Percentiles rank a stretch among this genome's conserved stretches.
Evolutionary conservation across 2,888 invertebrate species (phyloP).

Genomic region (Bruchidius siliquastri): DNA sequence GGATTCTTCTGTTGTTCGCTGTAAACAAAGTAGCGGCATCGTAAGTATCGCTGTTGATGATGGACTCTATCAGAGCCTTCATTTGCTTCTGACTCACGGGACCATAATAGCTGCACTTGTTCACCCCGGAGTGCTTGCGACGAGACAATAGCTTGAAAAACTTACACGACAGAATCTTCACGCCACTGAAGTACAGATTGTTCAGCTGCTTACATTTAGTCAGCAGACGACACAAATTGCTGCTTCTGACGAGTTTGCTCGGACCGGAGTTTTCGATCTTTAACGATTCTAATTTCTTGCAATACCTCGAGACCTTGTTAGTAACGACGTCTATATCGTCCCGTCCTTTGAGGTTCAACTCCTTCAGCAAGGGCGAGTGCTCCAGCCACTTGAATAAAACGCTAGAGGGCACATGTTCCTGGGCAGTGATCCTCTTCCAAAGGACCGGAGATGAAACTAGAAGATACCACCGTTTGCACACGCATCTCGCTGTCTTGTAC

Average conservation of each 20-base stretch:
- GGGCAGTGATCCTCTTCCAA: conserved; percentile 25
- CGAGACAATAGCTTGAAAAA: conserved; percentile 23
- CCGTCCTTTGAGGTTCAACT: conserved; percentile 19
- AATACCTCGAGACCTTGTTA: conserved; percentile 17
- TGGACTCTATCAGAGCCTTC: conserved; percentile 22
- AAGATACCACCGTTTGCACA: conserved; percentile 28
- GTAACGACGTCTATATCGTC: conserved; percentile 23
- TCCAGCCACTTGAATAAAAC: conserved; percentile 27
- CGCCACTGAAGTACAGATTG: conserved; percentile 22
- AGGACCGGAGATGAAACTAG: conserved; percentile 22
- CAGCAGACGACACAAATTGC: conserved; percentile 21
- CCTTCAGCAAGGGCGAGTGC: conserved; percentile 23
- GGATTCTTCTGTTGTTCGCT: conserved; percentile 9
- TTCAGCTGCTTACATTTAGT: conserved; percentile 23
- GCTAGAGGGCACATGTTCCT: conserved; percentile 21
- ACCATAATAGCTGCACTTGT: conserved; percentile 19
- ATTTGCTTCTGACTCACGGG: conserved; percentile 26
- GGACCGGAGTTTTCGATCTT: conserved; percentile 20
- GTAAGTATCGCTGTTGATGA: conserved; percentile 18
- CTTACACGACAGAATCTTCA: conserved; percentile 24
- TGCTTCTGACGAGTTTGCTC: conserved; percentile 16
- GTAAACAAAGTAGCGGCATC: conserved; percentile 19
- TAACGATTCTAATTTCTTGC: conserved; percentile 19
- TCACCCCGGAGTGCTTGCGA: conserved; percentile 9
- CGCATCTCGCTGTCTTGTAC: conserved; percentile 18